Percentiles rank a stretch among this genome's conserved stretches.
phyloP scores from a whole-genome alignment of 2,797 vertebrate genomes.

The Hipposideros larvatus region DNA sequence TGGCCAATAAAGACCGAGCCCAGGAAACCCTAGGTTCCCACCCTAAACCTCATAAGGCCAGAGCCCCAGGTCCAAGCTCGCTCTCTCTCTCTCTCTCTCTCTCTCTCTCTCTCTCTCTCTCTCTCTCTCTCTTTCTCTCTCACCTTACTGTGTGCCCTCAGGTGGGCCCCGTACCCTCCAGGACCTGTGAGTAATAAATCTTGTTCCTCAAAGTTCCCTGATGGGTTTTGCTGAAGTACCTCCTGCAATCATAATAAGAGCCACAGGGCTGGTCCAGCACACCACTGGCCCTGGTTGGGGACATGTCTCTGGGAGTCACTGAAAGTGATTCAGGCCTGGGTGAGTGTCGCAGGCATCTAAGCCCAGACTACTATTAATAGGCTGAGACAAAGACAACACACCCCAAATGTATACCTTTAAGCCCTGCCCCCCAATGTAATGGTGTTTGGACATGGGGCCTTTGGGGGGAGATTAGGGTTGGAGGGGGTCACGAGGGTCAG shows the following conservation, averaged over 20 bases:
- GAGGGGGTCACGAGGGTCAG: not conserved
- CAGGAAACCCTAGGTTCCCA: not conserved
- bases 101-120: not conserved
- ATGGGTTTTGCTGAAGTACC: not conserved
- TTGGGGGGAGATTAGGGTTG: not conserved
- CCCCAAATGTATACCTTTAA: not conserved
- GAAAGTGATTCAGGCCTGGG: not conserved
- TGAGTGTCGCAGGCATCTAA: no score
- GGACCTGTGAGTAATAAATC: not conserved
- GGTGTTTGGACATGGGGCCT: not conserved
- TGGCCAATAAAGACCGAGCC: not conserved
- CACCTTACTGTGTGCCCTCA: no score
- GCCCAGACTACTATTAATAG: not conserved
- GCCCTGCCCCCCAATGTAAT: not conserved
- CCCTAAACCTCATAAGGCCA: no score
- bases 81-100: not conserved
- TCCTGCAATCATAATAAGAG: not conserved
- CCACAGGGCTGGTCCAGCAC: not conserved
- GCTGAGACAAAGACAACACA: not conserved
- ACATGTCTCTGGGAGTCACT: not conserved
- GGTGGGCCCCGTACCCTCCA: not conserved
- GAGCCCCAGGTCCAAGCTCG: fast-evolving
- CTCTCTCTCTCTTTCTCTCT: not conserved
- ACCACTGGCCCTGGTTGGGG: not conserved
- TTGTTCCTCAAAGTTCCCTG: not conserved